Percentiles rank a stretch among this genome's conserved stretches.
These are phyloP conservation scores for Lasioglossum zephyrum DNA, from an alignment of 2,888 invertebrate genomes.

Conservation along the genomic window DNA sequence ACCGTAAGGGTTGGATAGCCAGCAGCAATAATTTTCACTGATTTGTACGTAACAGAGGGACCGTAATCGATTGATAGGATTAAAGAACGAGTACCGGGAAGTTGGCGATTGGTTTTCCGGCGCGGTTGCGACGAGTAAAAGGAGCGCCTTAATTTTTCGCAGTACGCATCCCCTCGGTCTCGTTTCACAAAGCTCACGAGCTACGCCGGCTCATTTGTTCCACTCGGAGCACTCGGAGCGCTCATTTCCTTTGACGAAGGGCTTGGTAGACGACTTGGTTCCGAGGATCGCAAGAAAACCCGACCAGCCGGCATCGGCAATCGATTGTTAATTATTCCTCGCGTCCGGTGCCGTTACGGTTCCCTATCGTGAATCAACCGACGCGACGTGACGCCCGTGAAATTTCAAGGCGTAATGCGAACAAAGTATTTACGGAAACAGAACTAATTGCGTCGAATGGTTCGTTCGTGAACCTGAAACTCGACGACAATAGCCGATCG, in stretches of 20 bases:
- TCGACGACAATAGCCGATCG: background rate
- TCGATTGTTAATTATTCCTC: conserved; percentile 48
- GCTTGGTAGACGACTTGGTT: background rate
- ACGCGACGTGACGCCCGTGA: background rate
- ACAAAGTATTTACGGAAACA: background rate
- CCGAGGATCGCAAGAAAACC: conserved; percentile 23
- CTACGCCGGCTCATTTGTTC: conserved; percentile 16
- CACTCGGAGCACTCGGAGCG: background rate
- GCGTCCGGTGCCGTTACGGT: conserved; percentile 34
- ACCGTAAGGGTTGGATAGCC: background rate
- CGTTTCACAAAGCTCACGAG: background rate
- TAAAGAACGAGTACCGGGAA: background rate
- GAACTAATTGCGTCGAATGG: background rate
- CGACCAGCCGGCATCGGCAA: conserved; percentile 15
- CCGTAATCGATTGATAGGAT: background rate
- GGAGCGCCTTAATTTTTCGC: conserved; percentile 16
- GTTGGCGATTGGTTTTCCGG: background rate
- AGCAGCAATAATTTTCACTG: background rate
- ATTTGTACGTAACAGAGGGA: background rate
- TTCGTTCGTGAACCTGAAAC: background rate
- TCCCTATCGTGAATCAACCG: background rate
- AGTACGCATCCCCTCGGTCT: background rate
- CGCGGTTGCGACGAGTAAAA: background rate
- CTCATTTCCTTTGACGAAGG: conserved; percentile 33
- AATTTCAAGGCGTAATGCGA: background rate